Evolutionary conservation across 2,888 invertebrate species (phyloP).

Genomic region (Saturnia pavonia): DNA sequence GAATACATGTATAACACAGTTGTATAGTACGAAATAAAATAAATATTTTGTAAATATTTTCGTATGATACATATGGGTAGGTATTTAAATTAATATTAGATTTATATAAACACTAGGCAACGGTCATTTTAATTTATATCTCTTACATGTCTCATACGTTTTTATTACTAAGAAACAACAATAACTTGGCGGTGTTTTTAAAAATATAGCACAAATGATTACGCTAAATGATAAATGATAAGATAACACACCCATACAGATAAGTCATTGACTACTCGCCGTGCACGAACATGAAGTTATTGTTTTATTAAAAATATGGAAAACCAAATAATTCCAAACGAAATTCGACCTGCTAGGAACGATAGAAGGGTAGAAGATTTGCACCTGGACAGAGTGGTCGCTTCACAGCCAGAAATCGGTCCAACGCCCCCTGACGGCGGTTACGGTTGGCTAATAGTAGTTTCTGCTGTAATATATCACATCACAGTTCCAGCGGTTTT

Average conservation of each 20-base stretch:
- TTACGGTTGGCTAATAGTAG: conserved; percentile 85
- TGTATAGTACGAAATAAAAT: not conserved
- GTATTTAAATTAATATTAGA: not conserved
- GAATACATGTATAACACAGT: not conserved
- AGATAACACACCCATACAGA: conserved; percentile 73
- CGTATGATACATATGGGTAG: not conserved
- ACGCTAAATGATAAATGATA: conserved; percentile 71
- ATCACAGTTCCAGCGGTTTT: conserved; percentile 81
- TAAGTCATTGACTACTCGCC: conserved; percentile 57
- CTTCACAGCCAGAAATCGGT: conserved; percentile 85
- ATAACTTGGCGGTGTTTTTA: conserved; percentile 61
- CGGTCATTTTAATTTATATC: not conserved
- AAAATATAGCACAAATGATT: conserved; percentile 72
- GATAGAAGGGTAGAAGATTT: conserved; percentile 60
- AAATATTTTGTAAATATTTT: not conserved
- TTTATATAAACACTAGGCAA: not conserved
- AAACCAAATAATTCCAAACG: conserved; percentile 43
- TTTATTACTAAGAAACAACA: not conserved
- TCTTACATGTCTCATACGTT: not conserved
- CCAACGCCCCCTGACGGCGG: conserved; percentile 85
- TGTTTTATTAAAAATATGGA: conserved; percentile 68
- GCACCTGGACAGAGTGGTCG: conserved; percentile 82
- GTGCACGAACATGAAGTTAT: conserved; percentile 64
- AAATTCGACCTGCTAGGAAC: conserved; percentile 40
- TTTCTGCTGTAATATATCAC: conserved; percentile 82